Percentiles rank a stretch among this genome's conserved stretches.
These are phyloP conservation scores for Melopsittacus undulatus DNA, from an alignment of 2,797 vertebrate species.

Conservation along the genomic window DNA sequence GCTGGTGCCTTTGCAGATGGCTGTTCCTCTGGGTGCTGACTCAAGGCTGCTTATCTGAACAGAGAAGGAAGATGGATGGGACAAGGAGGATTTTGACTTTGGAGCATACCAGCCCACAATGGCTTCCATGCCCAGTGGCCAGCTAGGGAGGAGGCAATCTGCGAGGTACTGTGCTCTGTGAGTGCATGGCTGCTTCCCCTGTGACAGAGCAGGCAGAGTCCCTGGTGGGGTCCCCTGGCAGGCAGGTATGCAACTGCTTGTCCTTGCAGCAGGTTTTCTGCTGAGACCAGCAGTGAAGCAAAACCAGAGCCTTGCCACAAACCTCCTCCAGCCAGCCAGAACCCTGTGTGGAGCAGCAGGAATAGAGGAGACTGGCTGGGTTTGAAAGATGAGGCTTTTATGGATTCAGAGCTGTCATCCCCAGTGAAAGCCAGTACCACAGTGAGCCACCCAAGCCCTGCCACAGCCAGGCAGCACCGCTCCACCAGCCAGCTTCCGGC, in stretches of 20 bases:
- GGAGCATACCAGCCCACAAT: slow-evolving; percentile 87
- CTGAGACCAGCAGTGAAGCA: slow-evolving; percentile 62
- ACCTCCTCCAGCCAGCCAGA: background rate
- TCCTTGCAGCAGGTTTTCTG: slow-evolving; percentile 81
- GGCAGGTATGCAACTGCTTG: background rate
- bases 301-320: slow-evolving; percentile 74
- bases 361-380: slow-evolving; percentile 84
- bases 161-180: slow-evolving; percentile 77
- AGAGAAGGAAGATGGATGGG: slow-evolving; percentile 70
- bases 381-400: slow-evolving; percentile 77
- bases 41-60: background rate
- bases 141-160: slow-evolving; percentile 79
- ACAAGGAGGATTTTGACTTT: slow-evolving; percentile 82
- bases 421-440: background rate
- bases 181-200: background rate
- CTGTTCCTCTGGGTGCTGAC: background rate
- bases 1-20: background rate
- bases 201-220: background rate
- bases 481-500: background rate
- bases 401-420: background rate
- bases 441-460: background rate
- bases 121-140: slow-evolving; percentile 77
- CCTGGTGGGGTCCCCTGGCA: rapidly evolving
- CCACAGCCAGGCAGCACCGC: background rate
- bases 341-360: slow-evolving; percentile 37